These are phyloP conservation scores for Cacatua alba DNA, from an alignment of 2,113 vertebrate genomes.

Conservation along the genomic window DNA sequence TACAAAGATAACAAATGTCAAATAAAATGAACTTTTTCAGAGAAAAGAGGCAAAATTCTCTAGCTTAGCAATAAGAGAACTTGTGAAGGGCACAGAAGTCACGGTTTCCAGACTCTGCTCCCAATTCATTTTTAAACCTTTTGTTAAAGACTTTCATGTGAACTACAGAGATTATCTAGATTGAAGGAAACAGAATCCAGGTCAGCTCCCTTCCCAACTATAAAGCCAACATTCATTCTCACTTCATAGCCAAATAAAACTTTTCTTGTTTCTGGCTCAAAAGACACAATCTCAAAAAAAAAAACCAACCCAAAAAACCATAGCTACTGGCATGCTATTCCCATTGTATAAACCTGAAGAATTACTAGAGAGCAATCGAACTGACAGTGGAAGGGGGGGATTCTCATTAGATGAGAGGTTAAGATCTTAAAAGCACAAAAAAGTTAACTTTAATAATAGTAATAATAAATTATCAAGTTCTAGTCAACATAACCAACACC, in stretches of 20 bases:
- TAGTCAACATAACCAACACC: neutral
- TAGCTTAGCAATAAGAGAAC: neutral
- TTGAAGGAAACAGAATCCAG: neutral
- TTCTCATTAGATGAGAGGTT: neutral
- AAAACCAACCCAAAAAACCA: neutral
- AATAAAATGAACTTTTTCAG: neutral
- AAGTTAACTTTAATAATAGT: slow-evolving; percentile 17
- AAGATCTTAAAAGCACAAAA: slow-evolving; percentile 32
- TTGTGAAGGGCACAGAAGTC: neutral
- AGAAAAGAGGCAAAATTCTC: neutral
- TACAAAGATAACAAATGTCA: neutral
- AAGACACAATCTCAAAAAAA: neutral
- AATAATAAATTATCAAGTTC: neutral
- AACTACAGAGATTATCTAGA: neutral
- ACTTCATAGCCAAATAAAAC: neutral
- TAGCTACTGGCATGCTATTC: neutral
- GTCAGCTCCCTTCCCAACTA: neutral
- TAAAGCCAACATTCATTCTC: neutral
- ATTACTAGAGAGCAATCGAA: neutral
- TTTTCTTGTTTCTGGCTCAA: neutral
- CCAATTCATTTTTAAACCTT: neutral
- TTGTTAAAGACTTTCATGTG: neutral
- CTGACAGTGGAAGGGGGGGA: neutral
- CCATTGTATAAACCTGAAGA: neutral
- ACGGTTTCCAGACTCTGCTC: neutral